Evolutionary conservation across 2,797 vertebrate species (phyloP).

Genomic region (Darevskia mixta): DNA sequence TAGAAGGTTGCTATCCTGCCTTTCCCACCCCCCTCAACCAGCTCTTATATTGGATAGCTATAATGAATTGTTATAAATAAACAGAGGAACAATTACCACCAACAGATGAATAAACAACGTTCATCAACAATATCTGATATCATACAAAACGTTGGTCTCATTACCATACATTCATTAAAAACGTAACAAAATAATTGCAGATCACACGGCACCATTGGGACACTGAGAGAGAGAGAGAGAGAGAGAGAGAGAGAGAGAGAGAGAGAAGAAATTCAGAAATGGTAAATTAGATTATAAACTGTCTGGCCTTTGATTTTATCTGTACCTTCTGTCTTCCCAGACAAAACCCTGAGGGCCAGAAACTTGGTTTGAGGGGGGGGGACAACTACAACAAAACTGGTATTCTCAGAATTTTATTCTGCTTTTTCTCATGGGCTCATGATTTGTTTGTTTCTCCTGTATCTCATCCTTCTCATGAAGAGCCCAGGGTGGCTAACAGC

Average conservation of each 20-base stretch:
- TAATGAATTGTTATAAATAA: background rate
- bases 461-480: too few species aligned
- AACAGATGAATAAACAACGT: background rate
- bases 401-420: background rate
- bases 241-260: too few species aligned
- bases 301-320: background rate
- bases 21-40: background rate
- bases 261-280: background rate
- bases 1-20: background rate
- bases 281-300: background rate
- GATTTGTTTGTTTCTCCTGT: too few species aligned
- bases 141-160: background rate
- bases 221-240: too few species aligned
- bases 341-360: background rate
- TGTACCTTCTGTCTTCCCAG: background rate
- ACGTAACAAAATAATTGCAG: background rate
- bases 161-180: constrained; percentile 20
- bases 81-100: constrained; percentile 1
- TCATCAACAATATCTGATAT: background rate
- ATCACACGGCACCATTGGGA: background rate
- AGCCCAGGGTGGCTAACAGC: too few species aligned
- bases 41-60: too few species aligned
- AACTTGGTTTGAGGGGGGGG: background rate
- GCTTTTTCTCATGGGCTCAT: background rate
- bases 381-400: background rate